Evolutionary conservation across 2,113 vertebrate species (phyloP).

Genomic region (Willisornis vidua): DNA sequence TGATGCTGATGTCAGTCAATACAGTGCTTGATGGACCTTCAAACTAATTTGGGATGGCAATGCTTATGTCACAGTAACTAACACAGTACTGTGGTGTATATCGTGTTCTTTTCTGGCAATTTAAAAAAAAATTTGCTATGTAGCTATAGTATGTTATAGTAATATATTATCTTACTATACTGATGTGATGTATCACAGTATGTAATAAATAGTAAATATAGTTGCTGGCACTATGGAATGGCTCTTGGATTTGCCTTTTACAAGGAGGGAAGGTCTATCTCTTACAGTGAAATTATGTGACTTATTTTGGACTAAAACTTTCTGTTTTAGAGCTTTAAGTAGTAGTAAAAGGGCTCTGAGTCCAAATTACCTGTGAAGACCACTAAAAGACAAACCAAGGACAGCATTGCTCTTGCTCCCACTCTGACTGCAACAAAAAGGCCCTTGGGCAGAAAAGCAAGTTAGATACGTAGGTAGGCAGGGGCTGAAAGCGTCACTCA

Average conservation of each 20-base stretch:
- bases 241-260: neutral
- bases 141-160: neutral
- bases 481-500: neutral
- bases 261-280: neutral
- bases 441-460: neutral
- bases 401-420: neutral
- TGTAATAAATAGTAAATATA: neutral
- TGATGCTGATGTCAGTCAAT: slow-evolving; percentile 40
- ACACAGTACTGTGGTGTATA: neutral
- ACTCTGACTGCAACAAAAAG: neutral
- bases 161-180: neutral
- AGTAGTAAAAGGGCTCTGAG: neutral
- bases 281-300: neutral
- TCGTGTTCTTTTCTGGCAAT: neutral
- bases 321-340: neutral
- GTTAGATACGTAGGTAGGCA: neutral
- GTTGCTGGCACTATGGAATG: neutral
- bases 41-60: neutral
- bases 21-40: slow-evolving; percentile 3
- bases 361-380: neutral
- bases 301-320: neutral
- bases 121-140: neutral
- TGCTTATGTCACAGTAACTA: neutral
- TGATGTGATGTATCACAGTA: neutral
- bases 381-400: neutral